phyloP scores from a whole-genome alignment of 1,140 invertebrate genomes.

The Drosophila watanabei region DNA sequence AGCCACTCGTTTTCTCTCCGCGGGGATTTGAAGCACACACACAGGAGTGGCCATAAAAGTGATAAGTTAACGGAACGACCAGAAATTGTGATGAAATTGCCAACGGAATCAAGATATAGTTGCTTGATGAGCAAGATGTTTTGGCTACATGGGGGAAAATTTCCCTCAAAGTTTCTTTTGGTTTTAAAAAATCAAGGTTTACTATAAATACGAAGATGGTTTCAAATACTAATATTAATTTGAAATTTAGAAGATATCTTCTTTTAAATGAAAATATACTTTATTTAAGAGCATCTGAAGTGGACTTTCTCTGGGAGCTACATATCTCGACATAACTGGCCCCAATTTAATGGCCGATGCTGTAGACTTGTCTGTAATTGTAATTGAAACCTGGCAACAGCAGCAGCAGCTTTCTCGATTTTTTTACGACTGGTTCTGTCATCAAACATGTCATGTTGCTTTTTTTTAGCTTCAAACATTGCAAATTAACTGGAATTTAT shows the following conservation, averaged over 20 bases:
- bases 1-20: neutral
- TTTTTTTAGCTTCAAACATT: neutral
- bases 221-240: no score
- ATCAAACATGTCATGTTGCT: slow-evolving; percentile 24
- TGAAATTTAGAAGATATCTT: no score
- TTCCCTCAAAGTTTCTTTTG: neutral
- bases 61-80: slow-evolving; percentile 4
- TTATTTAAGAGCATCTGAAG: neutral
- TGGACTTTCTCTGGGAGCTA: neutral
- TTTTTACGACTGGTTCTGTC: slow-evolving; percentile 12
- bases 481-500: neutral
- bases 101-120: slow-evolving; percentile 17
- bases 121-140: neutral
- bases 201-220: no score
- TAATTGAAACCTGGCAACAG: neutral
- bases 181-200: neutral
- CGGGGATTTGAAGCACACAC: neutral
- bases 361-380: slow-evolving; percentile 7
- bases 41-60: slow-evolving; percentile 32
- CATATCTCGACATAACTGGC: neutral
- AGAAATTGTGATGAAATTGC: slow-evolving; percentile 39
- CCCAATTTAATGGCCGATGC: neutral
- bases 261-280: no score
- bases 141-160: neutral
- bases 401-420: slow-evolving; percentile 33